Conservation (phyloP, 2,888 invertebrate species). For the Tipula confusa region DNA sequence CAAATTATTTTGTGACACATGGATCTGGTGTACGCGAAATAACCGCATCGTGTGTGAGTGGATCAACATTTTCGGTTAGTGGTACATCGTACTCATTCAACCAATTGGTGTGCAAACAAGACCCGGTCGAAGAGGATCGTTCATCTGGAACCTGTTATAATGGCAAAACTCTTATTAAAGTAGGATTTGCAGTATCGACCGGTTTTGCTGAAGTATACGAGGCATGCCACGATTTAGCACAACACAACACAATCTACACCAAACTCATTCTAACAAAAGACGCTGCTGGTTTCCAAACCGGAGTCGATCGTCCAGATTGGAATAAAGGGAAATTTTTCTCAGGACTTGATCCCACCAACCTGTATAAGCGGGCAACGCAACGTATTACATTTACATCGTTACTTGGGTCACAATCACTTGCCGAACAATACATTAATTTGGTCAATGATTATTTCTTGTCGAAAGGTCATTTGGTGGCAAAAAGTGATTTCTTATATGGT, state of each 20-base stretch:
- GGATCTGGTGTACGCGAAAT: constrained; percentile 32
- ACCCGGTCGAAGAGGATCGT: constrained; percentile 36
- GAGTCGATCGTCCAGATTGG: constrained; percentile 39
- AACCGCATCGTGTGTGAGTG: constrained; percentile 37
- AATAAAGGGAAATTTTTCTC: constrained; percentile 39
- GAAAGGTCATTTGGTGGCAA: constrained; percentile 53
- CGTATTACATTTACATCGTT: constrained; percentile 37
- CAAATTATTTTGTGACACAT: constrained; percentile 37
- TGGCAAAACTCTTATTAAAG: constrained; percentile 37
- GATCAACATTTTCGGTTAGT: constrained; percentile 37
- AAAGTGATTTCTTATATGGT: constrained; percentile 53
- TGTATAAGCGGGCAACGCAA: constrained; percentile 39
- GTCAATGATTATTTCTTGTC: constrained; percentile 42
- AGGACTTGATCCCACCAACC: constrained; percentile 31
- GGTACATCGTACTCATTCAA: constrained; percentile 36
- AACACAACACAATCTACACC: constrained; percentile 40
- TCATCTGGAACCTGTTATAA: constrained; percentile 36
- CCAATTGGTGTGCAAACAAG: constrained; percentile 37
- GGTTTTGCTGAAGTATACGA: constrained; percentile 40
- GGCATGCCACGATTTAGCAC: constrained; percentile 40
- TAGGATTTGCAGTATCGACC: constrained; percentile 40
- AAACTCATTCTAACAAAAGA: constrained; percentile 38
- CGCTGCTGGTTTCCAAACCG: constrained; percentile 38
- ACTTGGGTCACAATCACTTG: constrained; percentile 40
- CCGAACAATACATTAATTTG: constrained; percentile 38